phyloP scores from a whole-genome alignment of 1,140 invertebrate genomes.

The Gonatopus flavifemur region DNA sequence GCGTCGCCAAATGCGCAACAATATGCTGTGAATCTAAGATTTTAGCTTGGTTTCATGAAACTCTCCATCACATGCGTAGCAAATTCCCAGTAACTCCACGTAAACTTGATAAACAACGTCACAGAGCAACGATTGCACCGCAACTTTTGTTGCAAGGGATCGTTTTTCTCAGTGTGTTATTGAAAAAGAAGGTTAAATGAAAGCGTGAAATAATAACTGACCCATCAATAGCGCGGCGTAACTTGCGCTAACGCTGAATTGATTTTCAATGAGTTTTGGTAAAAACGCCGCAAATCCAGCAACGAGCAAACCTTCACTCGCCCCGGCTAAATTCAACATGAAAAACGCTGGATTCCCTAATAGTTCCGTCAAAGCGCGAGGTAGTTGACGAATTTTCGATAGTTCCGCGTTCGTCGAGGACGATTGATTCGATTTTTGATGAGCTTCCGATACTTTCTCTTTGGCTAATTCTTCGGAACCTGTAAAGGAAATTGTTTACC shows the following conservation, averaged over 20 bases:
- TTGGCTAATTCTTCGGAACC: slow-evolving; percentile 67
- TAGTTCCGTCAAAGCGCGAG: slow-evolving; percentile 66
- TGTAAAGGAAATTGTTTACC: slow-evolving; percentile 24
- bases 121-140: too few species aligned
- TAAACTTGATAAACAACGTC: too few species aligned
- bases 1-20: too few species aligned
- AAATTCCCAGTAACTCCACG: too few species aligned
- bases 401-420: slow-evolving; percentile 49
- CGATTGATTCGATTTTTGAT: slow-evolving; percentile 46
- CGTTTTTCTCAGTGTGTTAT: too few species aligned
- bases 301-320: slow-evolving; percentile 75
- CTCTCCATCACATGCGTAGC: too few species aligned
- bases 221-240: slow-evolving; percentile 76
- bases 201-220: too few species aligned
- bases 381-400: slow-evolving; percentile 67
- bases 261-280: slow-evolving; percentile 82
- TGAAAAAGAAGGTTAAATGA: too few species aligned
- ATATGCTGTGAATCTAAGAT: too few species aligned
- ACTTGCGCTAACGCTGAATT: slow-evolving; percentile 75
- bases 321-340: slow-evolving; percentile 77
- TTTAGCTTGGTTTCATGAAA: too few species aligned
- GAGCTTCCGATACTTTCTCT: slow-evolving; percentile 70
- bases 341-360: slow-evolving; percentile 79
- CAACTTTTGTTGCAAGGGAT: too few species aligned
- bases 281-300: slow-evolving; percentile 81